Evolutionary conservation across 2,888 invertebrate genomes (phyloP), one percentile per base, ranked within the genome.

Genomic region (Stenichneumon culpator): DNA sequence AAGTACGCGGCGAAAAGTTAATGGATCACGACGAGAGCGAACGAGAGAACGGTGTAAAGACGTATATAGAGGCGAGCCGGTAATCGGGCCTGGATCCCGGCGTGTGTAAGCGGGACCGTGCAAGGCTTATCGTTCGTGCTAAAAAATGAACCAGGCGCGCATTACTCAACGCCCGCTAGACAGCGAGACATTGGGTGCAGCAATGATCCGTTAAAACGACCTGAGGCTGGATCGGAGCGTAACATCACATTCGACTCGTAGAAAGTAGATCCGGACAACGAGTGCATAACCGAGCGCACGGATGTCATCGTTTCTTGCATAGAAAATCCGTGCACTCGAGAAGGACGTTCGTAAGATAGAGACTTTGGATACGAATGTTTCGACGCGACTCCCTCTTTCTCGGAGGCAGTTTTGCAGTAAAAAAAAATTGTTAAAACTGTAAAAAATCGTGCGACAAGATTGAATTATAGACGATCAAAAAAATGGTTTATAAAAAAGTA

Each of bases 301-400:
- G 25, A 25, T 57, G 14, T 9, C 25, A 14, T 25, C 19, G 22
- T 25, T 25, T 54, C 54, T 19, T 57, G 57, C 25, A 11, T 25
- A 14, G 25, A 22, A 57, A 57, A 57, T 25, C 22, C 22, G 25
- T 11, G 11, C 57, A 57, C 14, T 57, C 25, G 57, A 14, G 25
- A 57, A 25, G 25, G 22, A 57, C 25, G 11, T 57, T 54, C 57
- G 11, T 25, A 3, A 3, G 44, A 16, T 14, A 44, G 14, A 4
- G 44, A 14, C 44, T 3, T 14, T 44, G 14, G 14, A 44, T 44
- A 14, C 14, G 78, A 78, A 84, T 57, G 65, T 78, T 54, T 36
- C 7, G 36, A 36, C 32, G 5, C 5, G 5, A 5, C 32, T 32
- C 32, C 32, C 32, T 5, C 32, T 32, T 32, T 32, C 5, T 5